Base-by-base conservation (phyloP, 2,113 vertebrate genomes). In the Barbus barbus region DNA sequence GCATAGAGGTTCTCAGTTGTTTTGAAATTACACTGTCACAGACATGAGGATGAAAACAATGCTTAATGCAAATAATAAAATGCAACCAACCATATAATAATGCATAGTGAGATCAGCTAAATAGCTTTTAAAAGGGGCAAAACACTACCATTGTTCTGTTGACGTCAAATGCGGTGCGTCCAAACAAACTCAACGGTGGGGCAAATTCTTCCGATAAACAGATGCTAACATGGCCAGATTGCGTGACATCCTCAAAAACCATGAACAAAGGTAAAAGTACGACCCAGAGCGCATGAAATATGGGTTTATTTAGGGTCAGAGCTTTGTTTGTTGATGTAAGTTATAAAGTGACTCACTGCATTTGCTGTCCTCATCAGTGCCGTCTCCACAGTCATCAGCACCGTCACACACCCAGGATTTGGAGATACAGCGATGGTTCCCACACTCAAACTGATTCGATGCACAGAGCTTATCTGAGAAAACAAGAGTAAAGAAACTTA, bases 351-450 rank as follows among this genome's bases (percentile, higher is more conserved):
- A 84, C 83, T 84, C 67, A 88, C 87, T 86, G 89, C 98, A 99
- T 91, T 94, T 95, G 81, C 88, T 93, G 65, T 94, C 97, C 89
- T 99, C 98, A 0, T 99, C 98, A 0, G 96, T 97, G 90, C 95
- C 93, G 0, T 99, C 98, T 0, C 97, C 97, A 0, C 98, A 99
- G 94, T 99, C 98, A 0, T 99, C 96, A 0, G 96, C 95, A 13
- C 98, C 98, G 0, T 99, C 98, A 28, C 98, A 99, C 83, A 98
- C 95, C 98, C 98, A 99, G 53, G 94, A 95, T 85, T 95, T 96
- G 87, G 96, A 96, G 94, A 99, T 98, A 90, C 98, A 99, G 83
- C 96, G 96, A 79, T 97, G 96, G 92, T 99, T 99, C 82, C 92
- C 94, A 84, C 98, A 99, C 90, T 98, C 96, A 0, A 99, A 99